Evolutionary conservation across 2,113 vertebrate genomes (phyloP), one percentile per base, ranked within the genome.

Genomic region (Rhinoptilus africanus): DNA sequence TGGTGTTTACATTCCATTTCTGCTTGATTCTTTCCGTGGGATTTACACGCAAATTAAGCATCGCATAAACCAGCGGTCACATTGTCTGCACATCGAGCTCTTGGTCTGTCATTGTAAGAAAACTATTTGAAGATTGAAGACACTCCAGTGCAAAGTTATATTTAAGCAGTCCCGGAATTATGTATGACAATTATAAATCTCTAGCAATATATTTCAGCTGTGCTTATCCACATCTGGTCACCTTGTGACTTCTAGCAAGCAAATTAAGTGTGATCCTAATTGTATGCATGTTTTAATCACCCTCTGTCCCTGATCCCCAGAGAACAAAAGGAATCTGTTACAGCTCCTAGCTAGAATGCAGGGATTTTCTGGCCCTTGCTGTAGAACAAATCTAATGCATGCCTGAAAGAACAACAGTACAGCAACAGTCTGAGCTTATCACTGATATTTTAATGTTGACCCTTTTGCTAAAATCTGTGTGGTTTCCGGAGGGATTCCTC

Each of bases 1-100:
- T 64, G 41, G 35, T 89, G 47, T 97, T 96, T 95, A 91, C 89
- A 91, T 89, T 95, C 92, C 92, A 69, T 82, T 93, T 95, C 69
- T 88, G 62, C 71, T 95, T 92, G 45, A 88, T 93, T 76, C 82
- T 96, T 92, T 89, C 83, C 27, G 0, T 66, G 72, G 62, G 62
- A 59, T 89, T 92, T 66, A 66, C 57, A 62, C 35, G 77, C 34
- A 85, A 88, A 85, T 72, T 62, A 62, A 93, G 57, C 53, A 56
- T 37, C 2, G 0, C 27, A 74, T 78, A 69, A 93, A 76, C 14
- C 78, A 77, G 54, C 2, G 16, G 80, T 69, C 79, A 51, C 37
- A 27, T 27, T 88, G 71, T 83, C 63, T 86, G 72, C 39, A 86
- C 64, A 66, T 79, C 66, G 51, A 41, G n/a, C 8, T 92, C 48